A percentile compares a stretch with the other conserved stretches of the same genome.
Evolutionary conservation across 2,888 invertebrate genomes (phyloP).

Genomic region (Amorpha juglandis): DNA sequence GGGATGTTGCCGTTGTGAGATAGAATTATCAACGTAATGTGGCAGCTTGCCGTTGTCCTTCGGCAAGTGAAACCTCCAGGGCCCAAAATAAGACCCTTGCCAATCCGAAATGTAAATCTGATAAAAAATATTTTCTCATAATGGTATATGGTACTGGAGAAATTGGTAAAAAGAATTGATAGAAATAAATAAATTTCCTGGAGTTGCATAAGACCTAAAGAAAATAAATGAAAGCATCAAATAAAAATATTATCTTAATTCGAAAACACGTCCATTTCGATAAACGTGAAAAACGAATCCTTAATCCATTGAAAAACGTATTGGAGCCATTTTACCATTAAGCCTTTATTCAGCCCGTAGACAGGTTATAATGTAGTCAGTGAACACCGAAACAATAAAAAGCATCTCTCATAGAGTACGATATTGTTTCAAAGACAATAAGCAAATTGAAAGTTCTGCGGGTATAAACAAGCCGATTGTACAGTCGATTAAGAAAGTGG

Average conservation of each 20-base stretch:
- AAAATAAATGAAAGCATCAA: too few species aligned
- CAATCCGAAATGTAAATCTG: too few species aligned
- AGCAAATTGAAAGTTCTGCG: background rate
- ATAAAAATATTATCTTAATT: background rate
- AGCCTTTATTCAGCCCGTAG: background rate
- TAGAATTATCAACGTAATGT: too few species aligned
- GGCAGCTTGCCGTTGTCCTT: too few species aligned
- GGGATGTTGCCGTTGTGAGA: too few species aligned
- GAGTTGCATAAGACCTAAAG: too few species aligned
- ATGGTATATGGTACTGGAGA: too few species aligned
- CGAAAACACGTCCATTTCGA: background rate
- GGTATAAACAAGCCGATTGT: background rate
- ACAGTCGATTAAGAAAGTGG: background rate
- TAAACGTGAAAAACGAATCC: background rate
- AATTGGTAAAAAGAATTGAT: background rate
- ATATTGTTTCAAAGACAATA: conserved; percentile 11
- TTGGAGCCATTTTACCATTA: background rate
- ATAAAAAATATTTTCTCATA: too few species aligned
- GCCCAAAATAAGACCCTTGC: too few species aligned
- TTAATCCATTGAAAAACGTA: background rate
- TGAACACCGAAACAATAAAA: background rate
- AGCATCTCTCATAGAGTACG: background rate
- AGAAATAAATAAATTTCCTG: background rate
- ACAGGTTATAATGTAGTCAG: conserved; percentile 4
- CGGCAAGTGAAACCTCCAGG: too few species aligned